Conservation (phyloP, 2,113 vertebrate species). For the Corydoras sp. region DNA sequence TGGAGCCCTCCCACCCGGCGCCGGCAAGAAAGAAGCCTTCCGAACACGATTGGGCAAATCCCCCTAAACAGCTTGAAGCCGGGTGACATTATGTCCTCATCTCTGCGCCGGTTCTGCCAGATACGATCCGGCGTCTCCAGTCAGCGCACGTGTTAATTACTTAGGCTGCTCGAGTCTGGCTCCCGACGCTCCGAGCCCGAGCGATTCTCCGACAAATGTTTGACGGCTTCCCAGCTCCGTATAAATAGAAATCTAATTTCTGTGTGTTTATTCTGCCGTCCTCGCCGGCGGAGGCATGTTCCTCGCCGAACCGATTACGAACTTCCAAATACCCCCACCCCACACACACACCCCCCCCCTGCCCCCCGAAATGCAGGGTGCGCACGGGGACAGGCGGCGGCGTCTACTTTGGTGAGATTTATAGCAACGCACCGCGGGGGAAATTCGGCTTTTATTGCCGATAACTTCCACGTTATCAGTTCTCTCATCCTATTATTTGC, state of each 20-base stretch:
- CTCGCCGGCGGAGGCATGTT: constrained; percentile 64
- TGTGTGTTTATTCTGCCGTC: constrained; percentile 71
- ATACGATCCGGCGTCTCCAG: constrained; percentile 48
- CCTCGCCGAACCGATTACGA: constrained; percentile 59
- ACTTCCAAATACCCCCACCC: constrained; percentile 60
- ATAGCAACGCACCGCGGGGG: not conserved
- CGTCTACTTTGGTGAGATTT: constrained; percentile 59
- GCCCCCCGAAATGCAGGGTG: constrained; percentile 32
- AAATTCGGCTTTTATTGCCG: no score
- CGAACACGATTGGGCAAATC: constrained; percentile 38
- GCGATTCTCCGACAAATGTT: constrained; percentile 61
- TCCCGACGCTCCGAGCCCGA: constrained; percentile 50
- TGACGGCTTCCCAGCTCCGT: constrained; percentile 56
- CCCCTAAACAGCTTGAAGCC: constrained; percentile 47
- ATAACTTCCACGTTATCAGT: no score
- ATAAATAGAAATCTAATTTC: constrained; percentile 79
- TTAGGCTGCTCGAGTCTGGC: constrained; percentile 45
- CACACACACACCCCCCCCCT: constrained; percentile 43
- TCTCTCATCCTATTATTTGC: not conserved
- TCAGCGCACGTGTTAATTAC: constrained; percentile 49
- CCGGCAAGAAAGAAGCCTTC: constrained; percentile 29
- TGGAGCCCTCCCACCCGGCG: constrained; percentile 3
- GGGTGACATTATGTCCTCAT: constrained; percentile 45
- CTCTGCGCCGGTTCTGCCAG: constrained; percentile 43
- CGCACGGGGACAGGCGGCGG: no score